Conservation (phyloP, 2,888 invertebrate species). For the Ceriagrion tenellum region DNA sequence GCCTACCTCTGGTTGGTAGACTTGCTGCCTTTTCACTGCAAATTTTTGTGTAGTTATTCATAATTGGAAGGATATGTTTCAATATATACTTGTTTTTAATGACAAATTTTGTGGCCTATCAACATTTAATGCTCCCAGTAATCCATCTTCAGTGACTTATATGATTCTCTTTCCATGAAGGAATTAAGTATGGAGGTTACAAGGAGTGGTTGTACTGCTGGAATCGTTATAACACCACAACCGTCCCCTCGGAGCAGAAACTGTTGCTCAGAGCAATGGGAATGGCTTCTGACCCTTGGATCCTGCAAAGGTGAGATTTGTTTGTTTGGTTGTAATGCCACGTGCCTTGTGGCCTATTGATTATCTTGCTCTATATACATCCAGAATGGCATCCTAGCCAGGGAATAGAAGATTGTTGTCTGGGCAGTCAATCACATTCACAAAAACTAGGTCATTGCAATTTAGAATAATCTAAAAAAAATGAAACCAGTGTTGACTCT, state of each 20-base stretch:
- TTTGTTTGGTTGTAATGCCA: background rate
- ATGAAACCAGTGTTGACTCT: no score
- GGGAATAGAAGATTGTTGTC: no score
- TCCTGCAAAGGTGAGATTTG: slow-evolving; percentile 85
- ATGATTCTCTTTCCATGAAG: slow-evolving; percentile 79
- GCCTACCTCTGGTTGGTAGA: no score
- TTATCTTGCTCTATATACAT: background rate
- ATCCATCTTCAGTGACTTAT: background rate
- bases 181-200: slow-evolving; percentile 85
- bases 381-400: no score
- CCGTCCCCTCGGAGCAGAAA: slow-evolving; percentile 85
- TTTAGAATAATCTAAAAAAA: no score
- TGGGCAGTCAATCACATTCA: no score
- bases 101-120: background rate
- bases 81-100: background rate
- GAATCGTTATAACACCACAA: slow-evolving; percentile 84
- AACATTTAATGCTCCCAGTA: background rate
- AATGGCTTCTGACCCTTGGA: slow-evolving; percentile 88
- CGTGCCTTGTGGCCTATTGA: background rate
- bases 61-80: background rate
- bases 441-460: no score
- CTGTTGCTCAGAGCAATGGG: slow-evolving; percentile 86
- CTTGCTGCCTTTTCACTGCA: no score
- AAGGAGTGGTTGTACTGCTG: slow-evolving; percentile 89
- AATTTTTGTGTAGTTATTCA: no score